Percentiles rank a stretch among this genome's conserved stretches.
Conservation (phyloP, 1,140 invertebrate genomes). For the Meloidogyne chitwoodi region DNA sequence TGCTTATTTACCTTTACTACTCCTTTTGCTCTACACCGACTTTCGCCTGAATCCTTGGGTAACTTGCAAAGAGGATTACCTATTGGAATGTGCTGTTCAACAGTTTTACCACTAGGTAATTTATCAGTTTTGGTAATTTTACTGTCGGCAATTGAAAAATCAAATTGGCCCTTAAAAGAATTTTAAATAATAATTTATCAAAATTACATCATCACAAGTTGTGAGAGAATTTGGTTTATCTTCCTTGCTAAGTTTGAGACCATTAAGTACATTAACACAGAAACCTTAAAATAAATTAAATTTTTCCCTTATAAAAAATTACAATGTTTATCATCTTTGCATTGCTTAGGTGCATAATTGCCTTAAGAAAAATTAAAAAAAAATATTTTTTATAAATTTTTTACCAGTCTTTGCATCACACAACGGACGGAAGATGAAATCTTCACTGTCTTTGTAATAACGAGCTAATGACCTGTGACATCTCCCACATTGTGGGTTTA, state of each 20-base stretch:
- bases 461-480: constrained; percentile 10
- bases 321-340: constrained; percentile 17
- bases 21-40: not conserved
- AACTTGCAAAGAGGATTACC: constrained; percentile 17
- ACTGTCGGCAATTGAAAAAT: constrained; percentile 9
- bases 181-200: not conserved
- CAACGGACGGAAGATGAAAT: constrained; percentile 10
- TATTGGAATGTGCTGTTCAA: constrained; percentile 11
- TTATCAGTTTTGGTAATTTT: not conserved
- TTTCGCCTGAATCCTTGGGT: constrained; percentile 10
- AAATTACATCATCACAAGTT: not conserved
- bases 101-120: not conserved
- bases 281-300: not conserved
- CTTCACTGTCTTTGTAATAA: constrained; percentile 5
- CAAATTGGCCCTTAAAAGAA: not conserved
- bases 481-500: constrained; percentile 6
- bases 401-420: constrained; percentile 23
- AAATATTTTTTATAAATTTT: not conserved
- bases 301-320: not conserved
- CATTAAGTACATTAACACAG: constrained; percentile 1
- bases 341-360: constrained; percentile 20
- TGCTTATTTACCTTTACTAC: not conserved
- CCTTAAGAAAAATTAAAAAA: not conserved
- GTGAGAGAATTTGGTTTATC: not conserved
- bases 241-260: constrained; percentile 1